These are phyloP conservation scores for Bostrychus sinensis DNA, from an alignment of 2,113 vertebrate genomes.

Conservation along the genomic window DNA sequence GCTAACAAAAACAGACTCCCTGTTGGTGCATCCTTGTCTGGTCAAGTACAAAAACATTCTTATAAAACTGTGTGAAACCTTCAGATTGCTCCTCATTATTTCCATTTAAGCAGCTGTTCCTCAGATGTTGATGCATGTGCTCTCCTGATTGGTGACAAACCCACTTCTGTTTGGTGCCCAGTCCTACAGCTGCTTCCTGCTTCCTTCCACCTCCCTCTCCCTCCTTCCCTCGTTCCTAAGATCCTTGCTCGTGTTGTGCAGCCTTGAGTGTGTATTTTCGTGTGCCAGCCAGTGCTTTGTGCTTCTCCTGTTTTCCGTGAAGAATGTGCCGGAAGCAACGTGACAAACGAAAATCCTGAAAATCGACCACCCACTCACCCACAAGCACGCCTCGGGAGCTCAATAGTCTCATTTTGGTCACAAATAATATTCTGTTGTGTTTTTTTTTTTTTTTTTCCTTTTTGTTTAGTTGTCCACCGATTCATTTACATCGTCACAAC, in stretches of 20 bases:
- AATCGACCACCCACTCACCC: slow-evolving; percentile 16
- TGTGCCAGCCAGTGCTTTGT: slow-evolving; percentile 12
- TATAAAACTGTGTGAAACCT: too few species aligned
- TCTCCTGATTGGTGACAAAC: not conserved
- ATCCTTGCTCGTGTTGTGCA: not conserved
- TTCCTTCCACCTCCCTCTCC: not conserved
- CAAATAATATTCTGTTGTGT: slow-evolving; percentile 59
- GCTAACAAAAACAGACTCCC: too few species aligned
- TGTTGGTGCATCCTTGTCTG: too few species aligned
- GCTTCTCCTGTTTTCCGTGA: slow-evolving; percentile 8
- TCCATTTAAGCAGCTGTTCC: too few species aligned
- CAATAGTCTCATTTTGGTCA: slow-evolving; percentile 73
- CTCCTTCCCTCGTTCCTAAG: not conserved
- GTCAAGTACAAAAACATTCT: too few species aligned
- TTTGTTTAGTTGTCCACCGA: slow-evolving; percentile 38
- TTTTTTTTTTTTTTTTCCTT: slow-evolving; percentile 32
- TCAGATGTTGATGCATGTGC: too few species aligned
- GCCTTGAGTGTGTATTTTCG: too few species aligned
- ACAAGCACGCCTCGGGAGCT: slow-evolving; percentile 46
- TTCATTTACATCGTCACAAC: slow-evolving; percentile 78
- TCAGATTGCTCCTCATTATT: too few species aligned
- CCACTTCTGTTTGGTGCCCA: not conserved
- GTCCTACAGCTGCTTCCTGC: not conserved
- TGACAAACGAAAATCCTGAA: slow-evolving; percentile 8
- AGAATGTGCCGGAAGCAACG: slow-evolving; percentile 10